These are phyloP conservation scores for Adelphocoris suturalis DNA, from an alignment of 2,888 invertebrate species.

Conservation along the genomic window DNA sequence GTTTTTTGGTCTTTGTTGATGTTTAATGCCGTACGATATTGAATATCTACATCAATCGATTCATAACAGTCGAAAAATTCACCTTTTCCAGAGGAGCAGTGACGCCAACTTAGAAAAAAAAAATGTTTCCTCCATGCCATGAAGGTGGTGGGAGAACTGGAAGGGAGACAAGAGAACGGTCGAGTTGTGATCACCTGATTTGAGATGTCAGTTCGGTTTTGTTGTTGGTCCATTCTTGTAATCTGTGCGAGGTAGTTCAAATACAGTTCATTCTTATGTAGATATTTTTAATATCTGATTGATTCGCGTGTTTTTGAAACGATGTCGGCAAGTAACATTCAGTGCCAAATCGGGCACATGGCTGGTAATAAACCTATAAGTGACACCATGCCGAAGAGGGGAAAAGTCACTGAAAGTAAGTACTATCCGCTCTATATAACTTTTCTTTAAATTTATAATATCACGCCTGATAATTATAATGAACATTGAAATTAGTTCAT, in stretches of 20 bases:
- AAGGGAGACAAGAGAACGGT: background rate
- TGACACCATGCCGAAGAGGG: slow-evolving; percentile 83
- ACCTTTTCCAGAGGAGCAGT: background rate
- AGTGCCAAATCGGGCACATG: slow-evolving; percentile 75
- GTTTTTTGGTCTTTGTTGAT: too few relatives aligned
- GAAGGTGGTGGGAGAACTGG: background rate
- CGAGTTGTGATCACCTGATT: background rate
- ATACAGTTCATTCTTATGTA: background rate
- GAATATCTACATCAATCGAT: too few relatives aligned
- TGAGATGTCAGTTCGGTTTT: slow-evolving; percentile 3
- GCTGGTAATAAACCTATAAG: slow-evolving; percentile 78
- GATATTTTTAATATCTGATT: background rate
- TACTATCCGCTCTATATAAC: background rate
- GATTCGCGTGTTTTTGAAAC: background rate
- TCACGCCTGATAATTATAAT: too few relatives aligned
- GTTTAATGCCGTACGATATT: too few relatives aligned
- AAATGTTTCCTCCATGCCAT: background rate
- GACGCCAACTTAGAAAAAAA: background rate
- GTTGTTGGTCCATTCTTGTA: background rate
- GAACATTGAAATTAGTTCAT: too few relatives aligned
- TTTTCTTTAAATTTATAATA: too few relatives aligned
- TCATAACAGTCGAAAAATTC: background rate
- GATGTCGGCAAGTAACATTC: slow-evolving; percentile 72
- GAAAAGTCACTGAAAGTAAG: slow-evolving; percentile 84
- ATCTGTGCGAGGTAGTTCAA: background rate